phyloP scores from a whole-genome alignment of 2,888 invertebrate genomes.

The Nemapogon koenigi region DNA sequence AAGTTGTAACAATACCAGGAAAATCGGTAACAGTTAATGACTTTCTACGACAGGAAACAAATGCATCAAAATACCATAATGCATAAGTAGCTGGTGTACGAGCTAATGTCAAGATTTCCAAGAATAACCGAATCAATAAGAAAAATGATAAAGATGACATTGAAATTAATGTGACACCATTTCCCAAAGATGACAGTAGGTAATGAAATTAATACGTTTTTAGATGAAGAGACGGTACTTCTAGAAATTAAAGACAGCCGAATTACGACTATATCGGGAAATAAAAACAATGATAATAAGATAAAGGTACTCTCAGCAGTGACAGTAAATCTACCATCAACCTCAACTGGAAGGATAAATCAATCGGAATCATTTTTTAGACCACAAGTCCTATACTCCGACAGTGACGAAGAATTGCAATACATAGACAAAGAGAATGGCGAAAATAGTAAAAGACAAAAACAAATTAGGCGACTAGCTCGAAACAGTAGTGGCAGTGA shows the following conservation, averaged over 20 bases:
- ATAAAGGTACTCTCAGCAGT: background rate
- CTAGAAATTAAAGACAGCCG: background rate
- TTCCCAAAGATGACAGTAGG: background rate
- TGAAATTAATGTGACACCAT: background rate
- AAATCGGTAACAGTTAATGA: background rate
- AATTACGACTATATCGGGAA: background rate
- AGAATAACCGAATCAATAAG: background rate
- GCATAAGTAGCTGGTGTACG: background rate
- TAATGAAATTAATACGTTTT: background rate
- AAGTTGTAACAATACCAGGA: background rate
- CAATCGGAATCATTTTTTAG: too few relatives aligned
- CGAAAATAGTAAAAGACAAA: constrained; percentile 1
- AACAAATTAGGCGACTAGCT: background rate
- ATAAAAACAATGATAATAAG: background rate
- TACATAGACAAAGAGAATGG: constrained; percentile 1
- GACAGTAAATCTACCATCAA: constrained; percentile 1
- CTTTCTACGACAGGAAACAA: background rate
- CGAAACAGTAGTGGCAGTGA: constrained; percentile 6
- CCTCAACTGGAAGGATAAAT: background rate
- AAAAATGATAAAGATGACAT: background rate
- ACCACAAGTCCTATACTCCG: too few relatives aligned
- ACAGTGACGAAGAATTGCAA: too few relatives aligned
- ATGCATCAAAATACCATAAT: background rate
- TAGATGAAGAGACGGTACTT: background rate
- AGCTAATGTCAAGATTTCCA: background rate